phyloP scores from a whole-genome alignment of 1,140 invertebrate genomes.

The Phymastichus coffea region DNA sequence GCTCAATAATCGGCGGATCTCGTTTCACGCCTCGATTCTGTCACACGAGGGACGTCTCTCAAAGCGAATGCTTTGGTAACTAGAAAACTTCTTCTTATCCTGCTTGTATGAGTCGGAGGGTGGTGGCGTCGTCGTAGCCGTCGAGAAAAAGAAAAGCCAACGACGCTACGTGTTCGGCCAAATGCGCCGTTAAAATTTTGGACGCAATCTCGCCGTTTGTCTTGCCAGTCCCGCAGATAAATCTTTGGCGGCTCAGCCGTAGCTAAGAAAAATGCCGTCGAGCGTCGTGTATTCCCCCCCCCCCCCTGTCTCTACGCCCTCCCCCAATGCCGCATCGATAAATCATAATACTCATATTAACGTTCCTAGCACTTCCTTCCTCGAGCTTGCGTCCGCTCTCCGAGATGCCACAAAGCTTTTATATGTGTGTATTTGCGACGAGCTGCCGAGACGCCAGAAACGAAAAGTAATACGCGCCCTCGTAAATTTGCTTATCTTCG shows the following conservation, averaged over 20 bases:
- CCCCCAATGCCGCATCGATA: constrained; percentile 51
- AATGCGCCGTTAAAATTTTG: constrained; percentile 61
- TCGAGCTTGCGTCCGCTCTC: too few species aligned
- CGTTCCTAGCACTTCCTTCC: constrained; percentile 54
- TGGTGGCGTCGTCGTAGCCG: neutral
- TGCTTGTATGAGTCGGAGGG: too few species aligned
- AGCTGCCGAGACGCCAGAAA: too few species aligned
- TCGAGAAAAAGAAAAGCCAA: constrained; percentile 29
- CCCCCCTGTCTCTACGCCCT: constrained; percentile 33
- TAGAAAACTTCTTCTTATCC: constrained; percentile 51
- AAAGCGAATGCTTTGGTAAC: constrained; percentile 40
- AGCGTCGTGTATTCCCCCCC: too few species aligned
- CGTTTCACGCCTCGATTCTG: constrained; percentile 58
- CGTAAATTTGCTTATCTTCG: constrained; percentile 23
- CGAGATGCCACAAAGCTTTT: too few species aligned
- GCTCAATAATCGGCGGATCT: constrained; percentile 53
- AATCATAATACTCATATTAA: constrained; percentile 58
- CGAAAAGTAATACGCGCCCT: too few species aligned
- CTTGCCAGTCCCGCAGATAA: constrained; percentile 56
- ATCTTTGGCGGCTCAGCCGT: constrained; percentile 57
- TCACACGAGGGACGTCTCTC: constrained; percentile 38
- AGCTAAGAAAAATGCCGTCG: constrained; percentile 56
- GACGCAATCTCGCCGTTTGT: constrained; percentile 60
- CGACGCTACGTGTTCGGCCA: constrained; percentile 51
- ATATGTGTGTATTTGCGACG: too few species aligned